Evolutionary conservation across 37 sponge, comb jelly and placozoan genomes (phyloP).

Genomic region (Diacarnus erythraeanus): DNA sequence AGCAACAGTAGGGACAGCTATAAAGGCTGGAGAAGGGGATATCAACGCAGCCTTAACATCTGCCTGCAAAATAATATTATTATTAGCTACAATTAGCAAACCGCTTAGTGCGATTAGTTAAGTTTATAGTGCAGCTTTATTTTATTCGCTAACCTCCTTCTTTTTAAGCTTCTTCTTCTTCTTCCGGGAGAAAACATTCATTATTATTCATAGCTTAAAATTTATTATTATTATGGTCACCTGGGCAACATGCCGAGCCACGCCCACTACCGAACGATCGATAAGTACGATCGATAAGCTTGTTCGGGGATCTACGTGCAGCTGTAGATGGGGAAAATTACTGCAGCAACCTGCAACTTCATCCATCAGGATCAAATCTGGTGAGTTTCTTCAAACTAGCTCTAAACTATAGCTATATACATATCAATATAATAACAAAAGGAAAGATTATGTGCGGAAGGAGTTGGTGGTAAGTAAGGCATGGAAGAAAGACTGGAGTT

Average conservation of each 20-base stretch:
- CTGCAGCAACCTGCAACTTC: conserved; percentile 27
- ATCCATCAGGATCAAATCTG: conserved; percentile 61
- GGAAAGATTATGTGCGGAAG: conserved; percentile 80
- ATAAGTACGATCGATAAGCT: neutral
- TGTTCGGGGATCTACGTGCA: neutral
- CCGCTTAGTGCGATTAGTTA: too few species aligned
- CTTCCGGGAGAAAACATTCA: neutral
- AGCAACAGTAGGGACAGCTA: conserved; percentile 34
- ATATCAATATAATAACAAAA: too few species aligned
- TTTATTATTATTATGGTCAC: neutral
- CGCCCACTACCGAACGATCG: too few species aligned
- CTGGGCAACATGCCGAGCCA: neutral
- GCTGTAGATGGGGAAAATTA: conserved; percentile 23
- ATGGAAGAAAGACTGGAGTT: conserved; percentile 80
- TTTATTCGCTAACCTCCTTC: too few species aligned
- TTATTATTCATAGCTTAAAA: neutral
- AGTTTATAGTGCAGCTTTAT: too few species aligned
- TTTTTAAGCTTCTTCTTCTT: neutral
- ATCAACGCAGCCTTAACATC: conserved; percentile 10
- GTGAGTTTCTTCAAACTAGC: conserved; percentile 32
- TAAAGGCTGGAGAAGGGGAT: conserved; percentile 31
- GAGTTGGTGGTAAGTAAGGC: conserved; percentile 45
- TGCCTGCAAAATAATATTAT: neutral
- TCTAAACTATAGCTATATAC: neutral
- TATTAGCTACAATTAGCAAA: too few species aligned